Conservation (phyloP, 2,797 vertebrate species). For the Rhynchonycteris naso region DNA sequence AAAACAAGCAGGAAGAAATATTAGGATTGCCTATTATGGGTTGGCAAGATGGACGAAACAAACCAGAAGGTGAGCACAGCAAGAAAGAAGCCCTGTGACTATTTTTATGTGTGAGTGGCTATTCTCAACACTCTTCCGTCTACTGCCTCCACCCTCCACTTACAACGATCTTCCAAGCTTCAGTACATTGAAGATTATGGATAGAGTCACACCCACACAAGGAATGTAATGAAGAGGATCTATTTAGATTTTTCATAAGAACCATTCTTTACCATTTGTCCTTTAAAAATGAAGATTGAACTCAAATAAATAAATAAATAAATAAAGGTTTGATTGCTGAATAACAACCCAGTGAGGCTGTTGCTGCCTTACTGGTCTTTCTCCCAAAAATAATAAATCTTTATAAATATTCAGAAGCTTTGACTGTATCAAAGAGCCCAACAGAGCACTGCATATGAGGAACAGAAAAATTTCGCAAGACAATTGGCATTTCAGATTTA, state of each 20-base stretch:
- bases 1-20: neutral
- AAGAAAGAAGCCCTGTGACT: neutral
- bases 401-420: conserved; percentile 75
- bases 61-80: neutral
- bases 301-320: too few species aligned
- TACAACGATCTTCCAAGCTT: neutral
- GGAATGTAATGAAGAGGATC: neutral
- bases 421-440: conserved; percentile 61
- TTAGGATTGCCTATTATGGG: neutral
- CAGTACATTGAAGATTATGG: neutral
- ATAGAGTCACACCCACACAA: neutral
- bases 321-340: conserved; percentile 9
- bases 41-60: neutral
- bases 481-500: conserved; percentile 73
- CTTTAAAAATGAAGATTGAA: conserved; percentile 21
- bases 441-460: conserved; percentile 57
- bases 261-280: neutral
- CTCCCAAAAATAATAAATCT: conserved; percentile 45
- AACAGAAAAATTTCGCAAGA: conserved; percentile 73
- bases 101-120: neutral
- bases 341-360: neutral
- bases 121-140: neutral
- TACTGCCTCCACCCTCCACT: neutral
- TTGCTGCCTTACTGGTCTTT: conserved; percentile 49
- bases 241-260: neutral